phyloP scores from a whole-genome alignment of 2,113 vertebrate genomes.

The Ceyx cyanopectus region DNA sequence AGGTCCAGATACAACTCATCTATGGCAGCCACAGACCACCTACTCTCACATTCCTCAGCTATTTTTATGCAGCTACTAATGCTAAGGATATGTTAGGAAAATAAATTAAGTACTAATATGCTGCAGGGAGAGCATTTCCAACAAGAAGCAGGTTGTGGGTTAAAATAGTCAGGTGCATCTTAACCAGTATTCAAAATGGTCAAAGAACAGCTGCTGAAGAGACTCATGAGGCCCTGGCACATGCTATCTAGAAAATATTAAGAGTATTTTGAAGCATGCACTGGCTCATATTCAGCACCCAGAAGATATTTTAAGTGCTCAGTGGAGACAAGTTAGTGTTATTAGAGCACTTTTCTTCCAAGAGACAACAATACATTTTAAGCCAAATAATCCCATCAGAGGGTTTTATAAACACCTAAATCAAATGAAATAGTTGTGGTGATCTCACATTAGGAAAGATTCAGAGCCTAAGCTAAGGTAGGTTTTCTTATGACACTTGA shows the following conservation, averaged over 20 bases:
- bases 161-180: neutral
- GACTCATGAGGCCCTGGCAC: neutral
- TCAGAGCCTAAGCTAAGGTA: neutral
- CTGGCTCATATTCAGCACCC: conserved; percentile 12
- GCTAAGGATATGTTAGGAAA: neutral
- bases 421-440: neutral
- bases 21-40: neutral
- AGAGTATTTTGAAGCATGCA: neutral
- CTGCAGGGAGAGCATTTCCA: neutral
- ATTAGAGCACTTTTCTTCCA: conserved; percentile 7
- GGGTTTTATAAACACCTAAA: conserved; percentile 4
- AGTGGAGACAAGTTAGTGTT: neutral
- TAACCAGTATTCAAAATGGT: neutral
- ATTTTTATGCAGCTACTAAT: neutral
- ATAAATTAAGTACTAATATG: neutral
- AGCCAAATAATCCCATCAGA: conserved; percentile 28
- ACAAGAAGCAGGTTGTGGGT: neutral
- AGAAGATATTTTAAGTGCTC: conserved; percentile 36
- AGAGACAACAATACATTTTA: neutral
- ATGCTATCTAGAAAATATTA: neutral
- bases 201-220: conserved; percentile 23
- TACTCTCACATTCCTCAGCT: neutral
- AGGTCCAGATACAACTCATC: neutral
- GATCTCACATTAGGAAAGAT: neutral
- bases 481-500: neutral